phyloP scores from a whole-genome alignment of 64 coral and sea anemone species.

The Stylophora pistillata region DNA sequence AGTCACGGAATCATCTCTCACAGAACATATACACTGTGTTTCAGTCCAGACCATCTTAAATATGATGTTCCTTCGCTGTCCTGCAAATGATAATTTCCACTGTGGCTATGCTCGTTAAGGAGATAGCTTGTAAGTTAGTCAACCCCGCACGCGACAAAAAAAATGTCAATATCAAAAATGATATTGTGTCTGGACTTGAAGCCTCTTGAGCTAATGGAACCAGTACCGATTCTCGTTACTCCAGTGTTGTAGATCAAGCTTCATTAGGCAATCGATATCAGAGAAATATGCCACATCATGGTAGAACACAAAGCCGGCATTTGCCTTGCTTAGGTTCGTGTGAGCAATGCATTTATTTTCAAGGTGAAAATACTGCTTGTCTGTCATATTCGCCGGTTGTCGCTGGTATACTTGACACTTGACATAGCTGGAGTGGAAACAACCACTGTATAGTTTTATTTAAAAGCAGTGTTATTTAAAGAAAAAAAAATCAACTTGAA shows the following conservation, averaged over 20 bases:
- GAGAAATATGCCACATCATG: conserved; percentile 28
- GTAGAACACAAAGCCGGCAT: background rate
- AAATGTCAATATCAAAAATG: conserved; percentile 9
- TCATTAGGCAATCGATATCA: conserved; percentile 51
- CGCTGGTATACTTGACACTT: background rate
- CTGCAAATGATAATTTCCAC: background rate
- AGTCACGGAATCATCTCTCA: conserved; percentile 31
- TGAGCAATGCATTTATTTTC: background rate
- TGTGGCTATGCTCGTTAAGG: background rate
- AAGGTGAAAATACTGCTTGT: background rate
- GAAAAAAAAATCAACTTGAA: no score
- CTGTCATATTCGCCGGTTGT: background rate
- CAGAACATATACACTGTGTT: background rate
- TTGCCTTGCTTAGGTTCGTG: background rate
- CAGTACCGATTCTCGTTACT: conserved; percentile 43
- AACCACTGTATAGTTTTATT: no score
- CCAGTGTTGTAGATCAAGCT: conserved; percentile 12
- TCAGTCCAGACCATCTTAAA: background rate
- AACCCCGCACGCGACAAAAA: background rate
- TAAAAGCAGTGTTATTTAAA: no score
- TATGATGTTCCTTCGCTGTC: background rate
- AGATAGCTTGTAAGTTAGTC: background rate
- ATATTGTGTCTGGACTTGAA: conserved; percentile 27
- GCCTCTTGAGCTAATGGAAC: conserved; percentile 41
- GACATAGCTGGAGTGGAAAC: background rate